Evolutionary conservation across 2,113 vertebrate species (phyloP), one percentile per base, ranked within the genome.

Genomic region (Paradoxurus hermaphroditus): DNA sequence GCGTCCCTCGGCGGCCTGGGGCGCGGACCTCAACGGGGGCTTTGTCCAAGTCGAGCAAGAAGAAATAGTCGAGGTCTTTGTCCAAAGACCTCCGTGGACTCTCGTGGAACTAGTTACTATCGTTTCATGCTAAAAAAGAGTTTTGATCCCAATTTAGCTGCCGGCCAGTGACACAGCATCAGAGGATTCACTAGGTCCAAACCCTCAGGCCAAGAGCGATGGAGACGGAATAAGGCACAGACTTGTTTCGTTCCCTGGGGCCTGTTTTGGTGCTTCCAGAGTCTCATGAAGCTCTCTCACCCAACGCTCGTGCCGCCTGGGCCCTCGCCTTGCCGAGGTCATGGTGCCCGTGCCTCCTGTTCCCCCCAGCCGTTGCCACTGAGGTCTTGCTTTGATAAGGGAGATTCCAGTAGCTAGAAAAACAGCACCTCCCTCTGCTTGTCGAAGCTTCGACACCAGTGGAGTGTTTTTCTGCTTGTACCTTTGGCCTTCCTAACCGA

Each of bases 61-160:
- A 89, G 94, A 91, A 93, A 92, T 59, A 92, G 78, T 70, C 73
- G 87, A 79, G 92, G 34, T 88, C 36, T 86, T 97, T 97, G 95
- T 97, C 46, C n/a, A 82, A 29, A 95, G 92, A 59, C 92, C 86
- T 96, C 94, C 75, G 89, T 41, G 53, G 39, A 92, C 72, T 62
- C 70, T 59, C 6, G 87, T 29, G 75, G 81, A 77, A 85, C 94
- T 51, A 21, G 79, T 68, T 94, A 15, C 89, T 73, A 53, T 92
- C 68, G 31, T 70, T 89, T 72, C 41, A 31, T 12, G 39, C 73
- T 72, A 46, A 56, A 86, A 92, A 86, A 81, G 39, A 27, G 39
- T 67, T 78, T 67, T 36, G 62, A 92, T 81, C 67, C 44, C 27
- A 86, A 0, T 82, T 44, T 79, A 89, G 70, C 78, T 81, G 27